phyloP scores from a whole-genome alignment of 2,797 vertebrate species.

The Rhinoraja longicauda region DNA sequence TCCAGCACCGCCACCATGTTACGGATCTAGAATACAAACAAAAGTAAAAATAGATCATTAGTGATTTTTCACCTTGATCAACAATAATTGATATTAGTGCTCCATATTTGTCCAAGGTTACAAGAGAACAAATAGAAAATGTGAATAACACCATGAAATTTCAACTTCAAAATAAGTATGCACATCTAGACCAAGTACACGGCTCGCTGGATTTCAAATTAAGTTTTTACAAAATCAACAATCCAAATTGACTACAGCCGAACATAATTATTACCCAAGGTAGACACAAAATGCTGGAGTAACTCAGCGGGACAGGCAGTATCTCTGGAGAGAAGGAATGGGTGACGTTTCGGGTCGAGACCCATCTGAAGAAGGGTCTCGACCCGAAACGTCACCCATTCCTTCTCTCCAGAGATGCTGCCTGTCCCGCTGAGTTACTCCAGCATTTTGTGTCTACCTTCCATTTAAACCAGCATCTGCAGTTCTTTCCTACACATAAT shows the following conservation, averaged over 20 bases:
- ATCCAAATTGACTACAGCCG: background rate
- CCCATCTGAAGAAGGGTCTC: too few relatives aligned
- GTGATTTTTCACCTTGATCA: background rate
- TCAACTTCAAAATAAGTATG: background rate
- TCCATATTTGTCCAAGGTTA: background rate
- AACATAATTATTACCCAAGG: background rate
- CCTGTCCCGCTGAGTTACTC: too few relatives aligned
- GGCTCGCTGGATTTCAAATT: background rate
- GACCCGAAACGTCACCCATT: too few relatives aligned
- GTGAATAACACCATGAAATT: background rate
- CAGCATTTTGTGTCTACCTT: too few relatives aligned
- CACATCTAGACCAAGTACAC: background rate
- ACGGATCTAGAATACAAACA: conserved; percentile 70
- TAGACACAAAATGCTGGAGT: too few relatives aligned
- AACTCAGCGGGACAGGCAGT: too few relatives aligned
- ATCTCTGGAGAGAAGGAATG: too few relatives aligned
- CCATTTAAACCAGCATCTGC: too few relatives aligned
- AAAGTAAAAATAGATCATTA: conserved; percentile 29
- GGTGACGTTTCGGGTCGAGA: too few relatives aligned
- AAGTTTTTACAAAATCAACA: background rate
- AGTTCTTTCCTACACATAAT: background rate
- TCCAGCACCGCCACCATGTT: conserved; percentile 92
- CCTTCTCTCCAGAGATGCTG: too few relatives aligned
- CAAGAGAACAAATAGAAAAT: background rate
- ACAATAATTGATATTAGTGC: background rate